Conservation (phyloP, 2,888 invertebrate species). For the Disparrhopalites patrizii region DNA sequence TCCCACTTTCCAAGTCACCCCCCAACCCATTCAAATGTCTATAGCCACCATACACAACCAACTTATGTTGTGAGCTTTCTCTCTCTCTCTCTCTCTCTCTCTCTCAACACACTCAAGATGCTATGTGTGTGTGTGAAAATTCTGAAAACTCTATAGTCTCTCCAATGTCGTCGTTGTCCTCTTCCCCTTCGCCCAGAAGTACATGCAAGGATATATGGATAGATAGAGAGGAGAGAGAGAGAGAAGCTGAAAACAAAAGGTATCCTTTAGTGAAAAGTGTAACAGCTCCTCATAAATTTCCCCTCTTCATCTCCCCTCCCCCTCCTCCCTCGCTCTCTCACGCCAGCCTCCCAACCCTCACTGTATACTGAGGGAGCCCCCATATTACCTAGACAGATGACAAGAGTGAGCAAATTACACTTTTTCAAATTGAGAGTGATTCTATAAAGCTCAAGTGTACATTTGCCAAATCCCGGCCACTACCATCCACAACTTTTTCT, state of each 20-base stretch:
- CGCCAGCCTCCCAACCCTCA: too few relatives aligned
- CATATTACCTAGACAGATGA: conserved; percentile 5
- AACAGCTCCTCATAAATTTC: conserved; percentile 1
- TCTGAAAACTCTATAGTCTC: too few relatives aligned
- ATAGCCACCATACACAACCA: background rate
- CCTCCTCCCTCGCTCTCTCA: background rate
- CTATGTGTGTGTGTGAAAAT: too few relatives aligned
- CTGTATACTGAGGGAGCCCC: background rate
- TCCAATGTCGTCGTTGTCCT: too few relatives aligned
- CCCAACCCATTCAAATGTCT: background rate
- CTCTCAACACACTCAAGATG: too few relatives aligned
- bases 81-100: conserved; percentile 7
- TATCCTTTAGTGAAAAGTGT: background rate
- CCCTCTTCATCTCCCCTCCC: too few relatives aligned
- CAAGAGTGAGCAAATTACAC: conserved; percentile 4
- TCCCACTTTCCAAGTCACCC: background rate
- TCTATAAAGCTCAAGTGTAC: conserved; percentile 23
- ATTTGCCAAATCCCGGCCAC: conserved; percentile 21
- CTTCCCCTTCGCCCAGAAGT: too few relatives aligned
- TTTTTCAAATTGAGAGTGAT: conserved; percentile 26
- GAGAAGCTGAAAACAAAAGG: too few relatives aligned
- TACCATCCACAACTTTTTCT: too few relatives aligned
- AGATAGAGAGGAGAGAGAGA: too few relatives aligned
- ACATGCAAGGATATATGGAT: too few relatives aligned
- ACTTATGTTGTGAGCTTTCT: background rate